Percentiles rank a stretch among this genome's conserved stretches.
These are phyloP conservation scores for Alauda arvensis DNA, from an alignment of 2,797 vertebrate genomes.

Conservation along the genomic window DNA sequence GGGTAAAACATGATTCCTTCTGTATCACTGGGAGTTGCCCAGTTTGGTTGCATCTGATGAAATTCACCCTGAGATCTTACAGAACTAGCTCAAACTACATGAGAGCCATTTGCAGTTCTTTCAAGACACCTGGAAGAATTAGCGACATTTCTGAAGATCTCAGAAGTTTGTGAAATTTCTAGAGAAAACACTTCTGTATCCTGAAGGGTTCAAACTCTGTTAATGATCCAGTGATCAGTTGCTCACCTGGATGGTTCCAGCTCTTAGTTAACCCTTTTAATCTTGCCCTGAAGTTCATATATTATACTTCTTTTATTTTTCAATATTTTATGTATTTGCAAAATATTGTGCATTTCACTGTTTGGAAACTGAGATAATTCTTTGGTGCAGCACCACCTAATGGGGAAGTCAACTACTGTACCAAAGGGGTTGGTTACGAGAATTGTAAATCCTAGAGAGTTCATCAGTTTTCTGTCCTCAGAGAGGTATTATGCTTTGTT, in stretches of 20 bases:
- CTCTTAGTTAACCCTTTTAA: background rate
- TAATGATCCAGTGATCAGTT: background rate
- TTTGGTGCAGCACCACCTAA: background rate
- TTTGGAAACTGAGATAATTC: background rate
- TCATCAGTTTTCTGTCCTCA: background rate
- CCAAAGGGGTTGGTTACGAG: background rate
- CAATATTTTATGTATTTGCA: background rate
- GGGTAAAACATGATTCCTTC: background rate
- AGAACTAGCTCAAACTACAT: background rate
- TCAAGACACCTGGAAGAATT: background rate
- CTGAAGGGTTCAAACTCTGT: background rate
- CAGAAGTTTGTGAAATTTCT: background rate
- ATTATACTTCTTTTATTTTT: background rate
- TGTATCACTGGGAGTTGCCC: background rate
- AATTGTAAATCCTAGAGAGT: background rate
- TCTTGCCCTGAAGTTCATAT: background rate
- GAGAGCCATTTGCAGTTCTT: background rate
- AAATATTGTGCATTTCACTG: background rate
- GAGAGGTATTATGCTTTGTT: background rate
- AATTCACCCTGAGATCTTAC: background rate
- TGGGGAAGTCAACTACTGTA: background rate
- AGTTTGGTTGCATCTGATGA: background rate
- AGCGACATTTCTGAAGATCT: background rate
- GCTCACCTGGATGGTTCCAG: background rate
- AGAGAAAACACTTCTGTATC: background rate